Evolutionary conservation across 1,140 invertebrate genomes (phyloP).

Genomic region (Drosophila jambulina): DNA sequence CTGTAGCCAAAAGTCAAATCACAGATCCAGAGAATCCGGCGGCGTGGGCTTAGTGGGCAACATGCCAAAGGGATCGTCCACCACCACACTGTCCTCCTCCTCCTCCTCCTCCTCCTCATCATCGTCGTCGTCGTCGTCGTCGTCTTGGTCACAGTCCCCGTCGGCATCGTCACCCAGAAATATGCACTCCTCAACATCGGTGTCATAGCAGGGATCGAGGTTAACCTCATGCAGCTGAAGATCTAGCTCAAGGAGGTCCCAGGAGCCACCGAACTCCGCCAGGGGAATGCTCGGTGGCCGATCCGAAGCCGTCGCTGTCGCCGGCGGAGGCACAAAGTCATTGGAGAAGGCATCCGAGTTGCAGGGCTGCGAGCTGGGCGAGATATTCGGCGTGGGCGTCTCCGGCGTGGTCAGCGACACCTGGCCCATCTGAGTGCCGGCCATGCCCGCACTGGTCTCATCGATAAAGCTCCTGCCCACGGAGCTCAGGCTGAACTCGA

Average conservation of each 20-base stretch:
- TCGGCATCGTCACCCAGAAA: constrained; percentile 85
- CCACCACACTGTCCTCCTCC: constrained; percentile 67
- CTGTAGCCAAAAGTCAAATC: constrained; percentile 84
- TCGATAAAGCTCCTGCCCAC: constrained; percentile 84
- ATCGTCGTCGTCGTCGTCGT: neutral
- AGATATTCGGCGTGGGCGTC: constrained; percentile 87
- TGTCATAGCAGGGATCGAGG: constrained; percentile 82
- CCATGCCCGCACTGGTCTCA: constrained; percentile 46
- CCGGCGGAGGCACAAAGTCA: constrained; percentile 72
- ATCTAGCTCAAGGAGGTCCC: constrained; percentile 83
- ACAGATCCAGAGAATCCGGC: constrained; percentile 85
- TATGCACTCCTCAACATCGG: constrained; percentile 87
- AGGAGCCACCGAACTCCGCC: constrained; percentile 82
- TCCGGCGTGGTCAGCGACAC: constrained; percentile 86
- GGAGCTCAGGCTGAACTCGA: constrained; percentile 83
- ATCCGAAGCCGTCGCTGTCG: constrained; percentile 4
- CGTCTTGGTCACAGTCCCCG: constrained; percentile 8
- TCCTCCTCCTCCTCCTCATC: constrained; percentile 80
- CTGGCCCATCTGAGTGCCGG: constrained; percentile 42
- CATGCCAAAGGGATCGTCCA: constrained; percentile 83
- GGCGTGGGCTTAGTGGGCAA: constrained; percentile 82
- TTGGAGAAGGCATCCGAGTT: constrained; percentile 84
- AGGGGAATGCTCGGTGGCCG: constrained; percentile 58
- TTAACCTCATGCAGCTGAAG: constrained; percentile 84
- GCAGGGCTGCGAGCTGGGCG: constrained; percentile 85